Conservation (phyloP, 2,797 vertebrate genomes). For the Crenuchus spilurus region DNA sequence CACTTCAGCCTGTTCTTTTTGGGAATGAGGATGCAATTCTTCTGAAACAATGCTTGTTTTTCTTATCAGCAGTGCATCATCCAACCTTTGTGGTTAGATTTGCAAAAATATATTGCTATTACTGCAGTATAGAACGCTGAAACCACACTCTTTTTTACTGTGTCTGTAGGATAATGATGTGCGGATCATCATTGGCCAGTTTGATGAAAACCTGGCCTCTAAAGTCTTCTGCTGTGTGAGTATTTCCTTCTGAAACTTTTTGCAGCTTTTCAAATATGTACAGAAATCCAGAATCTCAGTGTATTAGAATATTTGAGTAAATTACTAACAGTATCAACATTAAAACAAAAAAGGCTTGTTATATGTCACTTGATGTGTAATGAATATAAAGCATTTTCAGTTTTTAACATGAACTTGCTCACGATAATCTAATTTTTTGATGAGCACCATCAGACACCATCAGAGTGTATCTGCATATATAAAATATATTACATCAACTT, state of each 20-base stretch:
- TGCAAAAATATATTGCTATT: slow-evolving; percentile 5
- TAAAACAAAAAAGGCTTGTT: too few relatives aligned
- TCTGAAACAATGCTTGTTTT: background rate
- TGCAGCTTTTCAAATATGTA: too few relatives aligned
- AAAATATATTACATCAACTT: too few relatives aligned
- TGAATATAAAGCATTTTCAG: too few relatives aligned
- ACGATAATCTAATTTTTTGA: too few relatives aligned
- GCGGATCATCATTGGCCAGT: slow-evolving; percentile 98
- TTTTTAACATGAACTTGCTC: too few relatives aligned
- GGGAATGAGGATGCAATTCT: background rate
- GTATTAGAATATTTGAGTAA: slow-evolving; percentile 5
- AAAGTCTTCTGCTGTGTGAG: slow-evolving; percentile 99
- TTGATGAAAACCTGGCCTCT: slow-evolving; percentile 95
- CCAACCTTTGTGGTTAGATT: background rate
- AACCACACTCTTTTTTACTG: slow-evolving; percentile 33
- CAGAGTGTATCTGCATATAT: too few relatives aligned
- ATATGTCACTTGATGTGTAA: too few relatives aligned
- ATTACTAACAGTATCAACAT: background rate
- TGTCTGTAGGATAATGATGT: slow-evolving; percentile 91
- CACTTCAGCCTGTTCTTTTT: background rate
- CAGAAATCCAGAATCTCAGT: too few relatives aligned
- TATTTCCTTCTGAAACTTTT: slow-evolving; percentile 49
- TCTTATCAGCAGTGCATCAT: background rate
- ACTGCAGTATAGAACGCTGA: slow-evolving; percentile 5
- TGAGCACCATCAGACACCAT: too few relatives aligned